A percentile compares a stretch with the other conserved stretches of the same genome.
Evolutionary conservation across 2,113 vertebrate genomes (phyloP).

Genomic region (Glaucidium brasilianum): DNA sequence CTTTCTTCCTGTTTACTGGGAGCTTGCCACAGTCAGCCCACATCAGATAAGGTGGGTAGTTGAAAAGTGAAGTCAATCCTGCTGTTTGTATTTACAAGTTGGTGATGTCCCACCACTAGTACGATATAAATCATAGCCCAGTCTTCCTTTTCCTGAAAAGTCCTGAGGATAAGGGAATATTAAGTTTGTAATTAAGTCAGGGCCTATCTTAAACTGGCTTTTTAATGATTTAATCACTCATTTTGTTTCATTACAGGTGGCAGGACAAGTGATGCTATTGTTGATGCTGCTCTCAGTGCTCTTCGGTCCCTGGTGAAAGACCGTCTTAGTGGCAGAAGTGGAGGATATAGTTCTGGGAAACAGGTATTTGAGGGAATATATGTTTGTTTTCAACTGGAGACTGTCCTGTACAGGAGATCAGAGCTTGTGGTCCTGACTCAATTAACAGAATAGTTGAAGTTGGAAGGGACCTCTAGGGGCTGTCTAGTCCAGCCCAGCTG

Average conservation of each 20-base stretch:
- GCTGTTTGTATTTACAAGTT: not conserved
- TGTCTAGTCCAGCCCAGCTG: not conserved
- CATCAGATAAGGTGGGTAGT: not conserved
- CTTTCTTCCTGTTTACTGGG: not conserved
- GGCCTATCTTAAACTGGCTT: not conserved
- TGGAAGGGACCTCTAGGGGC: not conserved
- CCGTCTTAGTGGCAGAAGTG: slow-evolving; percentile 80
- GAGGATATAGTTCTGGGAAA: slow-evolving; percentile 81
- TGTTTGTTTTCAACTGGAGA: not conserved
- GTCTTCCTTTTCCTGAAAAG: not conserved
- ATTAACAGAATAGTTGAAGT: not conserved
- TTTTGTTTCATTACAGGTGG: slow-evolving; percentile 75
- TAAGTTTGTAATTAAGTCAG: not conserved
- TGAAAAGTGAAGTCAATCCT: not conserved
- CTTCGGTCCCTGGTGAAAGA: slow-evolving; percentile 88
- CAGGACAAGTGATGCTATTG: slow-evolving; percentile 89
- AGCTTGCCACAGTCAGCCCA: not conserved
- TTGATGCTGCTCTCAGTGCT: slow-evolving; percentile 85
- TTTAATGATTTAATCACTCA: not conserved
- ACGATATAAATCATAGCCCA: not conserved
- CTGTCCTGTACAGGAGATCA: not conserved
- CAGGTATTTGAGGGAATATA: slow-evolving; percentile 72
- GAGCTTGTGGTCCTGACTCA: not conserved
- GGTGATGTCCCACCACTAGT: not conserved
- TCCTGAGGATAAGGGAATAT: not conserved